Conservation (phyloP, 2,113 vertebrate species). For the Bucco capensis region DNA sequence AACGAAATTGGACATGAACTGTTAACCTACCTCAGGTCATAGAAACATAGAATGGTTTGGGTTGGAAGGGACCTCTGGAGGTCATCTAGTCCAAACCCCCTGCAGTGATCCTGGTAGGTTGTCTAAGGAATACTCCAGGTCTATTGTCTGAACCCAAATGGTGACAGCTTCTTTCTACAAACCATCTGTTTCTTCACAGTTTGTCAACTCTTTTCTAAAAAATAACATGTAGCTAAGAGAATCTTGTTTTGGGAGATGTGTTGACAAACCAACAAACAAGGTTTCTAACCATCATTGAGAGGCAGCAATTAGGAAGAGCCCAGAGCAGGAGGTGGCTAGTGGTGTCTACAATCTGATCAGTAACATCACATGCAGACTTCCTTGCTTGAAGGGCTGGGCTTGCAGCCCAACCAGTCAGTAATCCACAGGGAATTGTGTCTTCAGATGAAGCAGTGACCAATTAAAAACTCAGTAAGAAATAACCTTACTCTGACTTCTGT, state of each 20-base stretch:
- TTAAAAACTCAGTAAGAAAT: neutral
- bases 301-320: neutral
- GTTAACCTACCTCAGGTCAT: neutral
- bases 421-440: neutral
- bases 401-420: neutral
- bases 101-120: no score
- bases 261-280: neutral
- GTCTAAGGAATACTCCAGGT: neutral
- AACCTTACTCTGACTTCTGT: neutral
- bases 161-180: neutral
- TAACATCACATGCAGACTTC: neutral
- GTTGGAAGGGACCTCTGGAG: no score
- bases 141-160: neutral
- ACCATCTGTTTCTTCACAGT: neutral
- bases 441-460: neutral
- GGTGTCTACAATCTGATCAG: neutral
- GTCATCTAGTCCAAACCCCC: no score
- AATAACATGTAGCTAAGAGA: fast-evolving
- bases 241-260: neutral
- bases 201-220: neutral
- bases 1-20: neutral
- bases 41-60: no score
- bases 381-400: neutral
- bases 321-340: neutral
- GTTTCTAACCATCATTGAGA: neutral